phyloP scores from a whole-genome alignment of 2,797 vertebrate genomes.

The Bradypus variegatus region DNA sequence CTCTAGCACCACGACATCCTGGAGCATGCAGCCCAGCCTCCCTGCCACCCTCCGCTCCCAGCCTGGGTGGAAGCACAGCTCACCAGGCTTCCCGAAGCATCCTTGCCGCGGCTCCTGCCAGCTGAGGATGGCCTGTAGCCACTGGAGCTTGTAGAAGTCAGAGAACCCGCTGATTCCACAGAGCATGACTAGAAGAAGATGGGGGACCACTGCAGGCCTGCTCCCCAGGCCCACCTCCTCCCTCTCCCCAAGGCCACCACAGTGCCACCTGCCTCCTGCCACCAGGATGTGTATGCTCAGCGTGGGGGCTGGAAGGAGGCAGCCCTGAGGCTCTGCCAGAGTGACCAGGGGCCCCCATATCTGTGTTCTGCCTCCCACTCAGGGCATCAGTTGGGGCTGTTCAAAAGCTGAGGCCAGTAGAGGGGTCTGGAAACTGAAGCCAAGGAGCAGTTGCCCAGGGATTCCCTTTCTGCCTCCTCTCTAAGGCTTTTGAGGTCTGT shows the following conservation, averaged over 20 bases:
- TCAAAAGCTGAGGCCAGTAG: too few relatives aligned
- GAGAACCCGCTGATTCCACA: slow-evolving; percentile 85
- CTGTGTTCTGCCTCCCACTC: neutral
- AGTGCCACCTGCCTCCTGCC: neutral
- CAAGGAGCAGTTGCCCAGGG: neutral
- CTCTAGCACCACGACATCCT: neutral
- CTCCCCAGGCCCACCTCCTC: neutral
- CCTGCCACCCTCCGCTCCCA: fast-evolving
- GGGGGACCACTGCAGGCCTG: neutral
- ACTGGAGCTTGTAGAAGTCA: slow-evolving; percentile 82
- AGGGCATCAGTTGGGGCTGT: neutral
- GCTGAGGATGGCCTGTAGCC: slow-evolving; percentile 82
- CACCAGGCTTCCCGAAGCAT: slow-evolving; percentile 82
- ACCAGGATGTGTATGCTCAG: fast-evolving
- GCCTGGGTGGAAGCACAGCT: slow-evolving; percentile 53
- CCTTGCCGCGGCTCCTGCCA: slow-evolving; percentile 80
- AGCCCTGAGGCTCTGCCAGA: neutral
- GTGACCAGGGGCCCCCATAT: too few relatives aligned
- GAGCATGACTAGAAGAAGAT: slow-evolving; percentile 77
- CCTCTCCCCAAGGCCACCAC: neutral
- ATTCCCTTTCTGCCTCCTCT: neutral
- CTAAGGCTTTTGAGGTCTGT: neutral
- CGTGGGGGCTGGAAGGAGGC: neutral
- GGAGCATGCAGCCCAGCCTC: fast-evolving
- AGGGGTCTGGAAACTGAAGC: neutral